Percentiles rank a stretch among this genome's conserved stretches.
Conservation (phyloP, 1,140 invertebrate species). For the Gryllus bimaculatus region DNA sequence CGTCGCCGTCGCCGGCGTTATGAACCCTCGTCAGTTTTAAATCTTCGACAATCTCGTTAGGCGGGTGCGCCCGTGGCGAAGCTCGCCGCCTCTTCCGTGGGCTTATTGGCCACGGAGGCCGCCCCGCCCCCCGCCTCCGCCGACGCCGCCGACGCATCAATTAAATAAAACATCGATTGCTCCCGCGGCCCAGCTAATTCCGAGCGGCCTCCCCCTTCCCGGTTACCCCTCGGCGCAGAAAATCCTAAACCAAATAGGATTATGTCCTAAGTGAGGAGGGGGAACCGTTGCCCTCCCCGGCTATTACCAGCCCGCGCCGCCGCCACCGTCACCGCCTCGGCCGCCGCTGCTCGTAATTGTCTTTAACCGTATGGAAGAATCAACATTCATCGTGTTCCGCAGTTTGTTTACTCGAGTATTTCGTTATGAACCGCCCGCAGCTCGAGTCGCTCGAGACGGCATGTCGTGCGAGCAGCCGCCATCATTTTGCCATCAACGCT, state of each 20-base stretch:
- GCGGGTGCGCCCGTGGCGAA: neutral
- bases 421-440: no score
- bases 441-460: no score
- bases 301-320: neutral
- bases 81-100: no score
- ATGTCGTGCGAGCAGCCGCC: neutral
- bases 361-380: slow-evolving; percentile 4
- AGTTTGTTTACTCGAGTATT: neutral
- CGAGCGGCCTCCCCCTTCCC: neutral
- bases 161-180: slow-evolving; percentile 5
- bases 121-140: neutral
- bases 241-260: slow-evolving; percentile 1
- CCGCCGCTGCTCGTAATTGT: neutral
- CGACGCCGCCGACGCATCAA: neutral
- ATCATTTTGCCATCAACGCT: neutral
- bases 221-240: neutral
- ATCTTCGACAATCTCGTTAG: neutral
- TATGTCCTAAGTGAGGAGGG: neutral
- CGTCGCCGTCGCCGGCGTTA: neutral
- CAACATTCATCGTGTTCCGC: neutral
- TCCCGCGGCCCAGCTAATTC: neutral
- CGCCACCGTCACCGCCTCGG: no score
- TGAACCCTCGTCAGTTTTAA: neutral
- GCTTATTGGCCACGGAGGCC: neutral
- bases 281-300: neutral